Conservation (phyloP, 2,888 invertebrate genomes). For the Ochropleura plecta region DNA sequence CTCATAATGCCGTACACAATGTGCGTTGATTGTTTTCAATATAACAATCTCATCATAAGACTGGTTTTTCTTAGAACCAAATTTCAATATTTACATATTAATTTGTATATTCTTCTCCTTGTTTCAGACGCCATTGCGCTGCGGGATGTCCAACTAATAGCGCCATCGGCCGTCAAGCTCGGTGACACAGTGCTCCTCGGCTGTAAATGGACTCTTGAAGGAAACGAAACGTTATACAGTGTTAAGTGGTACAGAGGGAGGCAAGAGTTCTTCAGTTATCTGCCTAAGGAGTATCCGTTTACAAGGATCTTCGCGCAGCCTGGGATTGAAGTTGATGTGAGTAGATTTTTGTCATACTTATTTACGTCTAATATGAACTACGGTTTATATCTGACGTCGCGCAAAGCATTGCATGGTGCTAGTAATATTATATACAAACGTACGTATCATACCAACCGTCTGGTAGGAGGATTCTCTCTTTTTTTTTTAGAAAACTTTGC, state of each 20-base stretch:
- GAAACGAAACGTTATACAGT: slow-evolving; percentile 93
- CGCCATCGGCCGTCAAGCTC: slow-evolving; percentile 93
- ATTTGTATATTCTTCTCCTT: slow-evolving; percentile 55
- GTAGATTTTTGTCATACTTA: slow-evolving; percentile 74
- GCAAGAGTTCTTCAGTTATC: slow-evolving; percentile 94
- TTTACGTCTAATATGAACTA: too few species aligned
- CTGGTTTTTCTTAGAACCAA: neutral
- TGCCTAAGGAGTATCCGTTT: slow-evolving; percentile 94
- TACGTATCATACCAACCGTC: too few species aligned
- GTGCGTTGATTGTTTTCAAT: too few species aligned
- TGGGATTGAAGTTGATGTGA: slow-evolving; percentile 93
- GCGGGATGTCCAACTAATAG: slow-evolving; percentile 92
- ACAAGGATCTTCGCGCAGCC: slow-evolving; percentile 93
- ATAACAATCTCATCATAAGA: neutral
- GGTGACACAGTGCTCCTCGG: slow-evolving; percentile 93
- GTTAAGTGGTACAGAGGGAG: slow-evolving; percentile 95
- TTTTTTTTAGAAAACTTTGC: too few species aligned
- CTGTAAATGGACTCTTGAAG: slow-evolving; percentile 94
- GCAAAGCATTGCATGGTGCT: too few species aligned
- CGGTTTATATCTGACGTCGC: too few species aligned
- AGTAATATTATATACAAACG: too few species aligned
- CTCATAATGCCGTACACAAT: neutral
- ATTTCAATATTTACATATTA: neutral
- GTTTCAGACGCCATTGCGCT: slow-evolving; percentile 91
- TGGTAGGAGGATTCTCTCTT: too few species aligned